Evolutionary conservation across 2,888 invertebrate genomes (phyloP), one percentile per base, ranked within the genome.

Genomic region (Heliconius aoede): DNA sequence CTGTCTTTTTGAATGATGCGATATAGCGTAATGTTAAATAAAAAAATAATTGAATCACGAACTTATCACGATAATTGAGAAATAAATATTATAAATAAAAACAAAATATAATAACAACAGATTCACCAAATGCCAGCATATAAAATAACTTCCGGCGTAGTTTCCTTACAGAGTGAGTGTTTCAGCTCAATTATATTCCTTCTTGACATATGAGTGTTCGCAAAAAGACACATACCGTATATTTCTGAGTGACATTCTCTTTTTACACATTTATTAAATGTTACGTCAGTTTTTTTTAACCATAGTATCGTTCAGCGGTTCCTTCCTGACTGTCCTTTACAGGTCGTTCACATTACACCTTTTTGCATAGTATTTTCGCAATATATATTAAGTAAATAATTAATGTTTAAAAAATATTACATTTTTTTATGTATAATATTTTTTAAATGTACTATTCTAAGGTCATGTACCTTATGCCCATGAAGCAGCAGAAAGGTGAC

Each of bases 141-240:
- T 55, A 32, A 69, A 69, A 69, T 55, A 32, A 24, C 69, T 69
- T 69, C 69, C 69, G 69, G 69, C 69, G 55, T 55, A 55, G 30
- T 69, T 69, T 51, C 68, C 68, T 69, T 51, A 69, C 55, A 32
- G 55, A n/a, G n/a, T 55, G 55, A 13, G 7, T 69, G 13, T 69
- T 69, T 69, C 51, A 68, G 68, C 32, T 55, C 72, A 62, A 78
- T 78, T 75, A 65, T 72, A 75, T 68, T 74, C 32, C 18, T 36
- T 78, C 69, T 61, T 78, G 78, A 73, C 76, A 76, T 76, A 76
- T 71, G 69, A 73, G 58, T 60, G n/a, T 4, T 64, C 76, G 55
- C 26, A 73, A 51, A 71, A 78, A 65, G n/a, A n/a, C n/a, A n/a
- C n/a, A n/a, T 40, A 61, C 75, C 46, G 46, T 21, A 46, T 46